These are phyloP conservation scores for Temnothorax rugatulus DNA, from an alignment of 2,888 invertebrate genomes.

Conservation along the genomic window DNA sequence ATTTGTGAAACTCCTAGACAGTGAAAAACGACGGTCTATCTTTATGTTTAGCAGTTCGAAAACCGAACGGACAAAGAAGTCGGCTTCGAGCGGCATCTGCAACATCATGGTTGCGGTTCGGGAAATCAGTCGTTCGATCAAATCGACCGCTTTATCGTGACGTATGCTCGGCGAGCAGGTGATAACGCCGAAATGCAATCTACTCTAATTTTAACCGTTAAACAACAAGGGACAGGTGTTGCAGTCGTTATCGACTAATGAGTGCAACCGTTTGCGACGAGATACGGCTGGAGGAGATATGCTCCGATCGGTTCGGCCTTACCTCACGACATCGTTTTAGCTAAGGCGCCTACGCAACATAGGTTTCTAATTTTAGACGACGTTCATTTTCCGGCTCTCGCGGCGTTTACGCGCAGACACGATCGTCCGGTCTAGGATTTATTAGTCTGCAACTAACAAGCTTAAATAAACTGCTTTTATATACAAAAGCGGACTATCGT, in stretches of 20 bases:
- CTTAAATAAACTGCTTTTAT: not conserved
- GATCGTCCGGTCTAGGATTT: conserved; percentile 7
- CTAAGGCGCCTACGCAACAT: conserved; percentile 1
- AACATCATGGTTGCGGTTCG: not conserved
- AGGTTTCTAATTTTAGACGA: conserved; percentile 33
- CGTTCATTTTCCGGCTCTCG: not conserved
- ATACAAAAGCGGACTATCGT: not conserved
- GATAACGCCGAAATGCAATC: conserved; percentile 51
- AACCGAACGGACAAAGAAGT: not conserved
- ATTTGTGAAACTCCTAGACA: no score
- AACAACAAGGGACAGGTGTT: conserved; percentile 52
- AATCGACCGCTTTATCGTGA: conserved; percentile 6
- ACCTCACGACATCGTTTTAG: conserved; percentile 5
- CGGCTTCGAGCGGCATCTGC: not conserved
- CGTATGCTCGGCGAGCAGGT: conserved; percentile 15
- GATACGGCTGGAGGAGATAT: not conserved
- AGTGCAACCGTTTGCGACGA: conserved; percentile 4
- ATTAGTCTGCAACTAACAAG: not conserved
- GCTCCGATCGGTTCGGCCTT: not conserved
- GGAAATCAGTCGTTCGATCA: conserved; percentile 2
- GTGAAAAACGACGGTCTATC: not conserved
- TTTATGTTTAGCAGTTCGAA: not conserved
- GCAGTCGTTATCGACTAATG: conserved; percentile 29
- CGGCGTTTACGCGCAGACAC: not conserved
- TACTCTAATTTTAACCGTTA: conserved; percentile 59